phyloP scores from a whole-genome alignment of 37 sponge, comb jelly and placozoan genomes.

The Ephydatia muelleri region DNA sequence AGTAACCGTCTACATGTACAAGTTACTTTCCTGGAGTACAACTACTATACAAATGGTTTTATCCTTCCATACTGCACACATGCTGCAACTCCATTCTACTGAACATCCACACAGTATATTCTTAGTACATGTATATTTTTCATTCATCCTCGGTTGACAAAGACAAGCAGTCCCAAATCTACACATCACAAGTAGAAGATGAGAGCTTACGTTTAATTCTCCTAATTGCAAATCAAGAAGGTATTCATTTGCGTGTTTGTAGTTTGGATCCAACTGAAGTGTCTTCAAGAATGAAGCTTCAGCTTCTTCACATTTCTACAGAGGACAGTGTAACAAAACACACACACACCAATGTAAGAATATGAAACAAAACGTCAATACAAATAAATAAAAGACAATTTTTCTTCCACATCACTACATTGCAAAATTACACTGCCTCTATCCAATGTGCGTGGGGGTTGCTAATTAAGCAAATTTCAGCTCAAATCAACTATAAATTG shows the following conservation, averaged over 20 bases:
- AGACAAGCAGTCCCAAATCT: neutral
- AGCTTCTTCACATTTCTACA: constrained; percentile 60
- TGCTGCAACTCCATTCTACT: too few species aligned
- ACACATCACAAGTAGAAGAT: neutral
- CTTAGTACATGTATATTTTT: neutral
- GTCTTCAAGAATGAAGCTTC: constrained; percentile 37
- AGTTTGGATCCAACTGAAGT: constrained; percentile 43
- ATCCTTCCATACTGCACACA: too few species aligned
- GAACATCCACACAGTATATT: too few species aligned
- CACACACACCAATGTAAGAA: neutral
- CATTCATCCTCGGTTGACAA: neutral
- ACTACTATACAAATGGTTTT: too few species aligned
- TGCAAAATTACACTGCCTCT: too few species aligned
- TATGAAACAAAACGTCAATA: neutral
- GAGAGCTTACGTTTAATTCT: constrained; percentile 29
- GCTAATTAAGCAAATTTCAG: too few species aligned
- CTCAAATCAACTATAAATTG: too few species aligned
- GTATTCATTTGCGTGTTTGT: constrained; percentile 54
- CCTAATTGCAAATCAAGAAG: constrained; percentile 17
- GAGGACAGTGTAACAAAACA: neutral
- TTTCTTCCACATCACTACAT: too few species aligned
- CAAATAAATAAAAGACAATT: too few species aligned
- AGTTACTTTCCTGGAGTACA: too few species aligned
- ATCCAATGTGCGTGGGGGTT: too few species aligned
- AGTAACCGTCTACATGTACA: too few species aligned